Conservation (phyloP, 1,140 invertebrate species). For the Aphelinus certus region DNA sequence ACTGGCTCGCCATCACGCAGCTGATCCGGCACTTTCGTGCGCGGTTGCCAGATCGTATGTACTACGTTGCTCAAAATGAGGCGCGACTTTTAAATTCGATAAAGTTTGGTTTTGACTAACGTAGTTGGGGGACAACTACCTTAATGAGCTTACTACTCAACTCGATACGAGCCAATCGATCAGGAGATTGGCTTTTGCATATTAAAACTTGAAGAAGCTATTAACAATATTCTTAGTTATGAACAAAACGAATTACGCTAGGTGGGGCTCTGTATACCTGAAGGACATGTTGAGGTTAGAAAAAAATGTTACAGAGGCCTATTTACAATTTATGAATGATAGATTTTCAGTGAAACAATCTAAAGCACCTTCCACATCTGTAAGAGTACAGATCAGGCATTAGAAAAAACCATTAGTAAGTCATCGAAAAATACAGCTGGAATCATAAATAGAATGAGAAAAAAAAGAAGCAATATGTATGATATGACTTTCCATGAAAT, state of each 20-base stretch:
- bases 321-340: neutral
- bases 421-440: neutral
- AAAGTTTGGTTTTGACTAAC: no score
- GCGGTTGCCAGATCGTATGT: no score
- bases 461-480: conserved; percentile 12
- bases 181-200: conserved; percentile 38
- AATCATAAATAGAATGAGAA: neutral
- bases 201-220: conserved; percentile 15
- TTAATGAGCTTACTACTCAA: conserved; percentile 16
- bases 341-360: conserved; percentile 11
- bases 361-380: neutral
- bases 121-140: no score
- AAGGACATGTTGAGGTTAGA: conserved; percentile 23
- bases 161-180: conserved; percentile 30
- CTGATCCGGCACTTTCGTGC: no score
- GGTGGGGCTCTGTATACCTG: conserved; percentile 28
- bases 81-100: no score
- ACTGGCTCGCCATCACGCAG: no score
- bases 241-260: conserved; percentile 36
- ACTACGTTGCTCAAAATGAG: no score
- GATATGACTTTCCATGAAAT: conserved; percentile 11
- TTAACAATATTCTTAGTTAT: conserved; percentile 33
- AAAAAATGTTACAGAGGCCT: conserved; percentile 14
- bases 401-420: conserved; percentile 19
- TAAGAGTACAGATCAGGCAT: neutral